Evolutionary conservation across 1,140 invertebrate species (phyloP), one percentile per base, ranked within the genome.

Genomic region (Caenorhabditis brenneri): DNA sequence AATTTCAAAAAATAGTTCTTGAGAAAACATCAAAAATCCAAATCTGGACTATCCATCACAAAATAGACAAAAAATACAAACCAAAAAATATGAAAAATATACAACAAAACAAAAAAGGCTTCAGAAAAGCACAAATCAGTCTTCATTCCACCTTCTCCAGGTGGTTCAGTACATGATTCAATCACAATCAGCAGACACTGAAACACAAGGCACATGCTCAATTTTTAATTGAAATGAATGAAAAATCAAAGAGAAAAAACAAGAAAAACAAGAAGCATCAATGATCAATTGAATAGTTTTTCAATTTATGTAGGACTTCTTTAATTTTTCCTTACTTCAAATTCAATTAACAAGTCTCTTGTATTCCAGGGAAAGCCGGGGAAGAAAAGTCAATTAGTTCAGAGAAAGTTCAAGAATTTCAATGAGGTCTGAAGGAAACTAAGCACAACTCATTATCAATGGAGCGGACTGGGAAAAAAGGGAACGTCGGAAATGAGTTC

Each of bases 271-370:
- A 10, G 12, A 74, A 74, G 46, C 65, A 74, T 31, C 65, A 74
- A 74, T 42, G 65, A 39, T 42, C 65, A 65, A 19, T 36, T 19
- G n/a, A 58, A 58, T 29, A 65, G 60, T 65, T 36, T 42, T 74
- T 74, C 31, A 74, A 42, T 74, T 74, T 46, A n/a, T 46, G n/a
- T 42, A 9, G 9, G 65, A 74, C 65, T 74, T 65, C 65, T 42
- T 74, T 74, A 10, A 36, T 19, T 65, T 65, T 36, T n/a, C 15
- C 60, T 36, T 65, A 24, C n/a, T 19, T 74, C 10, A 42, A 42
- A 74, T 27, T 42, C 65, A 74, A 42, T 42, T 74, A 46, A 74
- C n/a, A n/a, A 74, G 42, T 42, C 10, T 74, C 36, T 74, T 42
- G 36, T 42, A 74, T 74, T 4, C 29, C 24, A 58, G 36, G 10